phyloP scores from a whole-genome alignment of 1,140 invertebrate genomes.

The Gryllus bimaculatus region DNA sequence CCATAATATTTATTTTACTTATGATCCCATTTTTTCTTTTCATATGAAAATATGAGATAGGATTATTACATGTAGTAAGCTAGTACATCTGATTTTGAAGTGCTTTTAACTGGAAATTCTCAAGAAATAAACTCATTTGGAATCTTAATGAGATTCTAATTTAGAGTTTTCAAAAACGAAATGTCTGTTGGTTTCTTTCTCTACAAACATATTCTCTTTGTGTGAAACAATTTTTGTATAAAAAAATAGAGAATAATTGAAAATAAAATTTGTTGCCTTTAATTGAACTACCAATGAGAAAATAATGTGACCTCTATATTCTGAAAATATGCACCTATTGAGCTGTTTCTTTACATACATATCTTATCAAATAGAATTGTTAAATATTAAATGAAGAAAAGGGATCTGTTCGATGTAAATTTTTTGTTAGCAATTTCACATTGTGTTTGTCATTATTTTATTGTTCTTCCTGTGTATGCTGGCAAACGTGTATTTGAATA shows the following conservation, averaged over 20 bases:
- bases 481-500: neutral
- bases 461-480: neutral
- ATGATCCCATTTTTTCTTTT: too few species aligned
- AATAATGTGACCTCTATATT: neutral
- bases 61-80: too few species aligned
- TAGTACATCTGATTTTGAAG: too few species aligned
- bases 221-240: neutral
- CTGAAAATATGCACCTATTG: neutral
- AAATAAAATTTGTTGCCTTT: neutral
- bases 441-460: neutral
- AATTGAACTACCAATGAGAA: neutral
- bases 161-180: neutral
- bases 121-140: too few species aligned
- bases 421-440: too few species aligned
- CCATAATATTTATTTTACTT: too few species aligned
- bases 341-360: neutral
- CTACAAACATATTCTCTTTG: neutral
- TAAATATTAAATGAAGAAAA: neutral
- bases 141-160: too few species aligned
- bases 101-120: too few species aligned
- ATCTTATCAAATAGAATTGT: neutral
- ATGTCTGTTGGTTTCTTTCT: neutral
- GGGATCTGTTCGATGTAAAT: too few species aligned
- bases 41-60: too few species aligned
- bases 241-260: too few species aligned